phyloP scores from a whole-genome alignment of 2,888 invertebrate species.

The Embidobia sp. region DNA sequence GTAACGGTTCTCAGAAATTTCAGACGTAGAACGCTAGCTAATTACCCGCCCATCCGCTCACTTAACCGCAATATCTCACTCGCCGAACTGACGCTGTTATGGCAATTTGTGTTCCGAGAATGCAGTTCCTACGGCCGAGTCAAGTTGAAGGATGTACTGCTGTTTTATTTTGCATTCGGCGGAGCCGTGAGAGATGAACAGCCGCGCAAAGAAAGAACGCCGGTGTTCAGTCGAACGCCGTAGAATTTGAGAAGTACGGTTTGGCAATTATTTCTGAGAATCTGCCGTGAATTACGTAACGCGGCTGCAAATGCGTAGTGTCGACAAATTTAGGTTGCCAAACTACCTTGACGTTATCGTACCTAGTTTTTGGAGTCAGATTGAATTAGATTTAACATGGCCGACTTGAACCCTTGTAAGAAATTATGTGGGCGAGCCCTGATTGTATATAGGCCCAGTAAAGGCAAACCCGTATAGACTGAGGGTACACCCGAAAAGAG shows the following conservation, averaged over 20 bases:
- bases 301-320: too few relatives aligned
- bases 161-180: constrained; percentile 37
- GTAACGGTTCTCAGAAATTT: constrained; percentile 69
- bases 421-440: too few relatives aligned
- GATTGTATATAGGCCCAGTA: too few relatives aligned
- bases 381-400: too few relatives aligned
- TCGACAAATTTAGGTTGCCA: too few relatives aligned
- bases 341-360: too few relatives aligned
- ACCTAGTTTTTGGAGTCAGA: too few relatives aligned
- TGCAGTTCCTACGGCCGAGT: constrained; percentile 22
- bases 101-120: constrained; percentile 44
- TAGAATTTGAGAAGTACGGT: not conserved
- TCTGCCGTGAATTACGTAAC: too few relatives aligned
- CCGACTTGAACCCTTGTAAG: too few relatives aligned
- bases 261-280: too few relatives aligned
- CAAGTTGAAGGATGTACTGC: constrained; percentile 43
- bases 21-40: constrained; percentile 61
- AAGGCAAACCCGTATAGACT: too few relatives aligned
- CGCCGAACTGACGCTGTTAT: constrained; percentile 45
- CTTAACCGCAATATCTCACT: constrained; percentile 62
- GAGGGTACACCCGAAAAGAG: too few relatives aligned
- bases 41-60: constrained; percentile 58
- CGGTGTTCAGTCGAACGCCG: not conserved
- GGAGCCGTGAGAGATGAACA: constrained; percentile 3
- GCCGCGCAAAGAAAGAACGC: not conserved